Conservation (phyloP, 2,888 invertebrate genomes). For the Hypercompe scribonia region DNA sequence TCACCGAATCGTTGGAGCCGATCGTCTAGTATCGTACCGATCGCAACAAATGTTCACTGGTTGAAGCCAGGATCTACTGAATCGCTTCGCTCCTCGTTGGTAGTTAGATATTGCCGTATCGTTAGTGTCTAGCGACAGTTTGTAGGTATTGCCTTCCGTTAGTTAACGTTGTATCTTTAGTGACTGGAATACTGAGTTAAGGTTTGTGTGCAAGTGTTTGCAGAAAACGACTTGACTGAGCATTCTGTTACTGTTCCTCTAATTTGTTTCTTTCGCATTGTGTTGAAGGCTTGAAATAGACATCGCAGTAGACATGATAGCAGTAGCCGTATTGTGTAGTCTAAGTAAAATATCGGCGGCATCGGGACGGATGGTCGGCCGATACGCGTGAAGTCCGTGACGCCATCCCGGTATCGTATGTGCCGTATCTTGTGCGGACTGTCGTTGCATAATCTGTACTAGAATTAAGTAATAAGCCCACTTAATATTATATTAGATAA, state of each 20-base stretch:
- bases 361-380: slow-evolving; percentile 2
- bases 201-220: background rate
- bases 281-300: slow-evolving; percentile 4
- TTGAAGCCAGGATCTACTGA: slow-evolving; percentile 16
- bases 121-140: background rate
- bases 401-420: slow-evolving; percentile 17
- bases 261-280: slow-evolving; percentile 7
- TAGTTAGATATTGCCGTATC: slow-evolving; percentile 34
- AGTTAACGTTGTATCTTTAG: background rate
- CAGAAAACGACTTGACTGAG: background rate
- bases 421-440: slow-evolving; percentile 21
- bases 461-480: slow-evolving; percentile 28
- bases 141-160: background rate
- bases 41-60: slow-evolving; percentile 3
- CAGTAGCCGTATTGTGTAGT: background rate
- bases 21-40: background rate
- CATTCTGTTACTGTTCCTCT: background rate
- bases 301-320: background rate
- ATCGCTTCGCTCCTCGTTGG: slow-evolving; percentile 39
- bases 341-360: background rate
- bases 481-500: slow-evolving; percentile 33
- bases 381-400: background rate
- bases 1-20: background rate
- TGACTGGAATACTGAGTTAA: background rate
- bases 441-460: slow-evolving; percentile 32